Base-by-base conservation (phyloP, 2,113 vertebrate genomes). In the Mastomys natalensis region DNA sequence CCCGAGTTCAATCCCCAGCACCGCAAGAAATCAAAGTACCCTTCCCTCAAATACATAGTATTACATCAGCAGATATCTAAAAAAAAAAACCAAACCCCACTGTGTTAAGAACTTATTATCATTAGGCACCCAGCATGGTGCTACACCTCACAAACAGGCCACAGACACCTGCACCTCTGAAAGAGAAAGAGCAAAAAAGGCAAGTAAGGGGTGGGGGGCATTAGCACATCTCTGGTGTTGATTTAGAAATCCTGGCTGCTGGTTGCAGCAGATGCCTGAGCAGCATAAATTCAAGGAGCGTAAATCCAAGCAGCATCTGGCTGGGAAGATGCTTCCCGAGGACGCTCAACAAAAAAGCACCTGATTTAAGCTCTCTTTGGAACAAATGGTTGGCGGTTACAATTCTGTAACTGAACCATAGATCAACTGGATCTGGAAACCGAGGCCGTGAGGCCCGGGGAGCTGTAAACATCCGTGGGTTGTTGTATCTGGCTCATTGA, bases 351-450 rank as follows among this genome's bases (percentile, higher is more conserved):
- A 58, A 87, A 4, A 40, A 93, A 89, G 95, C 29, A 45, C n/a
- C 91, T 92, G 95, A 94, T 80, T 92, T 87, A 95, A 84, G 40
- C 45, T 78, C 76, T 87, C 70, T 96, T 87, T 53, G 89, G 89
- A 76, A 88, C 40, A 95, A 81, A 90, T 74, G 93, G 66, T 43
- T 22, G 6, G 6, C 48, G 55, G 68, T 22, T 70, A 72, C 29
- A 62, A 80, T 90, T 96, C 87, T 64, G 51, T 29, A 53, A 70
- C 74, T 88, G 70, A 68, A 53, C 8, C 51, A 29, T 55, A 82
- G 76, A 95, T 96, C 82, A 85, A n/a, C 48, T 2, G 13, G 5
- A 24, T 92, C 87, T 43, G 86, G 81, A 70, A 53, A 73, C 87
- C 0, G 43, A 94, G 86, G 11, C 31, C 1, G 12, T 12, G 26